phyloP scores from a whole-genome alignment of 1,140 invertebrate genomes.

The Diprion similis region DNA sequence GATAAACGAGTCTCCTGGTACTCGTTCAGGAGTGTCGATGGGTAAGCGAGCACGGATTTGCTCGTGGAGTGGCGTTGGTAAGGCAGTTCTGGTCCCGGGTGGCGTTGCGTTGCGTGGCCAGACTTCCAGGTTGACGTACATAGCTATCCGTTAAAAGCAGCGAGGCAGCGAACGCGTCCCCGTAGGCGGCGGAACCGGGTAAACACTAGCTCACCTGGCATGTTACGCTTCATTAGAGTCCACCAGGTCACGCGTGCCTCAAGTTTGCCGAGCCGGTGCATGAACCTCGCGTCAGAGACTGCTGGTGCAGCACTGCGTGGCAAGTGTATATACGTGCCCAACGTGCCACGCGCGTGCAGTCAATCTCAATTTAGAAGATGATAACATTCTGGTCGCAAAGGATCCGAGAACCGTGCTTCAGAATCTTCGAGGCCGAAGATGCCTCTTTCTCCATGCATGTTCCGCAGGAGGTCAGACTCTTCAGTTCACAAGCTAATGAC shows the following conservation, averaged over 20 bases:
- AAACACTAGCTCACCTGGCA: neutral
- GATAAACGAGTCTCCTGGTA: too few relatives aligned
- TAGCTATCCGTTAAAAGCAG: neutral
- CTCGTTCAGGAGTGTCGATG: too few relatives aligned
- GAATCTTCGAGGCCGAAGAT: too few relatives aligned
- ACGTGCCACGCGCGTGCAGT: neutral
- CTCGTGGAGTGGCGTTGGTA: too few relatives aligned
- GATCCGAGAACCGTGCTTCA: too few relatives aligned
- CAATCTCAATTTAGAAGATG: slow-evolving; percentile 1
- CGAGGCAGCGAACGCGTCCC: neutral
- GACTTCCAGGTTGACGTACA: neutral
- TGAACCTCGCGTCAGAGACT: neutral
- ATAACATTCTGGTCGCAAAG: too few relatives aligned
- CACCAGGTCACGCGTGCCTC: neutral
- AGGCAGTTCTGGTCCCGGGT: too few relatives aligned
- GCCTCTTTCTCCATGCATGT: too few relatives aligned
- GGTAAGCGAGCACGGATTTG: too few relatives aligned
- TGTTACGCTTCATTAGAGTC: slow-evolving; percentile 1
- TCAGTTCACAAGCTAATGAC: too few relatives aligned
- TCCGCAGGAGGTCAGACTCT: too few relatives aligned
- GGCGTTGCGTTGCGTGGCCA: neutral
- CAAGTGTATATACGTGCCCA: neutral
- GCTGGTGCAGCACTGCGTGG: neutral
- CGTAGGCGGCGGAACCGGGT: neutral
- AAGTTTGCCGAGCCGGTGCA: neutral